Evolutionary conservation across 2,888 invertebrate species (phyloP).

Genomic region (Candidula unifasciata): DNA sequence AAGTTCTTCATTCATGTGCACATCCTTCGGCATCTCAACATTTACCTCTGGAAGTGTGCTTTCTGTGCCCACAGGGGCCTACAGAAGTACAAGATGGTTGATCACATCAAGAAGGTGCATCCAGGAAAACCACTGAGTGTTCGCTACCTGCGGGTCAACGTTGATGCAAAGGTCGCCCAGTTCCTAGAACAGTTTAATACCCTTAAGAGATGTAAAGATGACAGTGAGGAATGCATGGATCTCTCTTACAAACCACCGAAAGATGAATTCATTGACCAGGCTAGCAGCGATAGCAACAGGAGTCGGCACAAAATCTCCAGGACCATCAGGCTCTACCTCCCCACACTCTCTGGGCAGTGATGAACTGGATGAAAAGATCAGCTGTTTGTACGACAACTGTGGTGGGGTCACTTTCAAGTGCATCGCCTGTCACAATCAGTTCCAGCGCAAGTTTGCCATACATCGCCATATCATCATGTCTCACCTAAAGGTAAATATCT

Average conservation of each 20-base stretch:
- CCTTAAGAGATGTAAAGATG: constrained; percentile 15
- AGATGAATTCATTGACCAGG: constrained; percentile 10
- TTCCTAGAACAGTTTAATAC: constrained; percentile 51
- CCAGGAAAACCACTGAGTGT: constrained; percentile 56
- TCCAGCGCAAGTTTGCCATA: constrained; percentile 58
- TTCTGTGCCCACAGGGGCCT: constrained; percentile 64
- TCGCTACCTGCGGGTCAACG: constrained; percentile 54
- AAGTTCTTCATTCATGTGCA: constrained; percentile 71
- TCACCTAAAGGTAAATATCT: constrained; percentile 56
- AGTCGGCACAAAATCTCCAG: background rate
- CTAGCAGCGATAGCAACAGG: background rate
- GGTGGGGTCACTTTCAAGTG: constrained; percentile 51
- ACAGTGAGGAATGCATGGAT: constrained; percentile 7
- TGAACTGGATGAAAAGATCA: constrained; percentile 56
- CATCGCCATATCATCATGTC: constrained; percentile 57
- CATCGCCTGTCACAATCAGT: constrained; percentile 55
- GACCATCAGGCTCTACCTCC: background rate
- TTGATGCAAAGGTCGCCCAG: constrained; percentile 54
- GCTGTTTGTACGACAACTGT: constrained; percentile 54
- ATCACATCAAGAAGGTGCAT: constrained; percentile 58
- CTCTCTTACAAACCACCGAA: background rate
- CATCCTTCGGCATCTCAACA: constrained; percentile 67
- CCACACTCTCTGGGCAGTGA: constrained; percentile 54
- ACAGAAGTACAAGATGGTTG: constrained; percentile 60
- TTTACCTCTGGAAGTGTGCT: constrained; percentile 67